Evolutionary conservation across 2,888 invertebrate species (phyloP).

Genomic region (Amphipoea oculea): DNA sequence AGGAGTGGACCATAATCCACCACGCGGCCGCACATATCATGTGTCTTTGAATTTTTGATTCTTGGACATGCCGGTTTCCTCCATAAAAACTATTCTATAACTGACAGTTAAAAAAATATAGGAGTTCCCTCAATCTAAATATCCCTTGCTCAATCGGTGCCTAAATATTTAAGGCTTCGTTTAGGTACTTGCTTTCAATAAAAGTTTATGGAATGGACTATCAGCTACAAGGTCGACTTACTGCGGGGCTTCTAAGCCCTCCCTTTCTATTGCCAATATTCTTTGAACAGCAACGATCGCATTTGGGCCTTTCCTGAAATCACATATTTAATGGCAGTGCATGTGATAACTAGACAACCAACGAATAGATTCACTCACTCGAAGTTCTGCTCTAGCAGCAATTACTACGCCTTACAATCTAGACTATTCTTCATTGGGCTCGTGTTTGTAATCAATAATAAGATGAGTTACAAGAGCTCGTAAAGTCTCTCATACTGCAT

Average conservation of each 20-base stretch:
- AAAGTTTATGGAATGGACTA: neutral
- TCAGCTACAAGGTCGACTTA: neutral
- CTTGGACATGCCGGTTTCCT: neutral
- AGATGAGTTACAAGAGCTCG: conserved; percentile 25
- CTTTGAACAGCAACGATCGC: neutral
- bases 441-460: conserved; percentile 25
- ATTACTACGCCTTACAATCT: neutral
- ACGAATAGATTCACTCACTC: neutral
- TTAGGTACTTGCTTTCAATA: neutral
- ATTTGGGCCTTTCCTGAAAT: neutral
- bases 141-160: neutral
- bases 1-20: neutral
- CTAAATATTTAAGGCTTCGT: neutral
- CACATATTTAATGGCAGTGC: neutral
- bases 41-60: neutral
- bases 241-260: neutral
- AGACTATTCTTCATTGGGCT: conserved; percentile 9
- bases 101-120: neutral
- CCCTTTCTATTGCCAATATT: neutral
- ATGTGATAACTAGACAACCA: too few species aligned
- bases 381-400: neutral
- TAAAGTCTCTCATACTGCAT: conserved; percentile 15
- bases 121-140: neutral
- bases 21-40: neutral
- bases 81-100: neutral